phyloP scores from a whole-genome alignment of 1,140 invertebrate species.

The Ostrea edulis region DNA sequence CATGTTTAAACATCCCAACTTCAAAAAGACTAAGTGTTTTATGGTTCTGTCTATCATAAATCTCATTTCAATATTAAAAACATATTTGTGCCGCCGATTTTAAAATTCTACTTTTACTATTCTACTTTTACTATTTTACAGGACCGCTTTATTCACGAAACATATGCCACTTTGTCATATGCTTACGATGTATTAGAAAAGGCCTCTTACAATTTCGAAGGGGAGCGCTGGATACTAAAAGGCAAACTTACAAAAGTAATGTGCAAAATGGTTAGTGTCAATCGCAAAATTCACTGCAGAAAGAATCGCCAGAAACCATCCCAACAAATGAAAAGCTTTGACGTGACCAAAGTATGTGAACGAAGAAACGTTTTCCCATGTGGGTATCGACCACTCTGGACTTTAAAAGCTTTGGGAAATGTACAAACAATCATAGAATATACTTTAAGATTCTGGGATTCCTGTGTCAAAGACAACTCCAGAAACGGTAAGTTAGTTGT shows the following conservation, averaged over 20 bases:
- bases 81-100: background rate
- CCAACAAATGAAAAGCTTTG: background rate
- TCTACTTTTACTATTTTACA: background rate
- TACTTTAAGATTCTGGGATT: background rate
- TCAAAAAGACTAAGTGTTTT: background rate
- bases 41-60: background rate
- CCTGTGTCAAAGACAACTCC: background rate
- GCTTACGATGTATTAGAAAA: background rate
- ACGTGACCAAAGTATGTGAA: background rate
- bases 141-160: constrained; percentile 5
- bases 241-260: background rate
- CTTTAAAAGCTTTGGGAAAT: background rate
- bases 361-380: background rate
- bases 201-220: background rate
- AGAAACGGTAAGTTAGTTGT: background rate
- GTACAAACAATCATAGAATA: background rate
- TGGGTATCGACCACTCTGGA: background rate
- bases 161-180: constrained; percentile 9
- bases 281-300: constrained; percentile 20
- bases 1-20: background rate
- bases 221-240: background rate
- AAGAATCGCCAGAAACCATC: background rate
- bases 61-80: background rate
- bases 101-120: background rate
- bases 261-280: constrained; percentile 4